phyloP scores from a whole-genome alignment of 2,113 vertebrate genomes.

The Tupaia tana region DNA sequence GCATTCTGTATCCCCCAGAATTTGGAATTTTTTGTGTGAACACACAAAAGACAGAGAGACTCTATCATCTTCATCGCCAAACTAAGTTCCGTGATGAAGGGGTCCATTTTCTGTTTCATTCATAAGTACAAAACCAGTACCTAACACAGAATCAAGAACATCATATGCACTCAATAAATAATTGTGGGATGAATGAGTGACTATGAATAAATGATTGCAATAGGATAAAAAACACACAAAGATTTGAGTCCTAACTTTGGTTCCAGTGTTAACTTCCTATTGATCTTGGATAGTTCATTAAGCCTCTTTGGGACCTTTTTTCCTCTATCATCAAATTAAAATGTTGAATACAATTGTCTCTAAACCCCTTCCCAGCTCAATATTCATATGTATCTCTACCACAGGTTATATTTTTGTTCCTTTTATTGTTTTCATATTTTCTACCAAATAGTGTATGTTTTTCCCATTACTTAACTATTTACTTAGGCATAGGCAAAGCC shows the following conservation, averaged over 20 bases:
- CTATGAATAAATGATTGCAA: neutral
- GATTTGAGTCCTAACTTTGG: neutral
- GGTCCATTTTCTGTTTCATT: slow-evolving; percentile 25
- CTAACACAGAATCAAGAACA: neutral
- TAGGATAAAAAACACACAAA: neutral
- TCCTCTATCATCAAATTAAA: slow-evolving; percentile 24
- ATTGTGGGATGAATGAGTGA: slow-evolving; percentile 4
- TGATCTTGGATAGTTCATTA: slow-evolving; percentile 28
- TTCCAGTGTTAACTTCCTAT: slow-evolving; percentile 22
- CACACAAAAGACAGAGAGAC: neutral
- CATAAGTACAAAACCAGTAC: neutral
- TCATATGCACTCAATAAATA: neutral
- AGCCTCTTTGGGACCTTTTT: neutral
- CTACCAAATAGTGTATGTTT: neutral
- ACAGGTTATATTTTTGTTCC: neutral
- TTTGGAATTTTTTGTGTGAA: neutral
- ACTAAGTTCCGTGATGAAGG: neutral
- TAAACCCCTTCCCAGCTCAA: slow-evolving; percentile 30
- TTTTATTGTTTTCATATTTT: slow-evolving; percentile 31
- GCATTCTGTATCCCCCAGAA: neutral
- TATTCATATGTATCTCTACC: neutral
- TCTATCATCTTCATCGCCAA: neutral
- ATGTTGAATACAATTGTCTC: neutral
- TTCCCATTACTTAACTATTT: neutral
- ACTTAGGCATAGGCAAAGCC: neutral